Percentiles rank a stretch among this genome's conserved stretches.
These are phyloP conservation scores for Procambarus virginalis DNA, from an alignment of 1,140 invertebrate genomes.

Conservation along the genomic window DNA sequence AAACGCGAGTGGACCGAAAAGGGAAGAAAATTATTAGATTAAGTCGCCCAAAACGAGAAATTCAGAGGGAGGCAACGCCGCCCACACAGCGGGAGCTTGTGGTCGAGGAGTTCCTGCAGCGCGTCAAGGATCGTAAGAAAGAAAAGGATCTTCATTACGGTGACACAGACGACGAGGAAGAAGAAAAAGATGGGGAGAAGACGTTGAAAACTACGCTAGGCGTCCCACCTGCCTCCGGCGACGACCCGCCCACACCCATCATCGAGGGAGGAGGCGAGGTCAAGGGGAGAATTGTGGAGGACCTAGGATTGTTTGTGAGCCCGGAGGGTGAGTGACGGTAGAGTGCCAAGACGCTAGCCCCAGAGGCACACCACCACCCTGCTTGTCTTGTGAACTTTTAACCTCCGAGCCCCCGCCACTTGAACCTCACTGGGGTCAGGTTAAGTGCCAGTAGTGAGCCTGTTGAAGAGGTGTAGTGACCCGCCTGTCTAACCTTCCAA, in stretches of 20 bases:
- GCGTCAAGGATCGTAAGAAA: constrained; percentile 68
- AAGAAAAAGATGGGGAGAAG: constrained; percentile 21
- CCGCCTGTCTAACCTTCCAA: constrained; percentile 43
- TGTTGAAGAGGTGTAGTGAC: constrained; percentile 21
- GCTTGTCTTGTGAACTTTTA: constrained; percentile 38
- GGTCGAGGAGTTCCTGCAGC: constrained; percentile 68
- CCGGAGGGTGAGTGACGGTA: constrained; percentile 69
- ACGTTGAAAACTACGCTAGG: background rate
- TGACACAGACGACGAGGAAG: constrained; percentile 68
- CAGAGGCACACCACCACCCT: background rate
- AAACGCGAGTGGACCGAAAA: constrained; percentile 49
- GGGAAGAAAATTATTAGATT: constrained; percentile 65
- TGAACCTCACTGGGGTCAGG: constrained; percentile 48
- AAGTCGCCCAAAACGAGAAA: constrained; percentile 65
- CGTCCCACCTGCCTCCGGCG: background rate
- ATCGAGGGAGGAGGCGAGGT: constrained; percentile 69
- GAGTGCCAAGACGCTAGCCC: background rate
- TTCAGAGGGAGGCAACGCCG: constrained; percentile 57
- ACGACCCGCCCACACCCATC: constrained; percentile 13
- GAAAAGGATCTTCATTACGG: constrained; percentile 69
- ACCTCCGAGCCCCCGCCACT: background rate
- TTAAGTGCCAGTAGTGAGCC: constrained; percentile 34
- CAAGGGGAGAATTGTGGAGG: constrained; percentile 55
- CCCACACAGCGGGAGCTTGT: constrained; percentile 69
- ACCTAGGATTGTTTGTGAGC: constrained; percentile 67